These are phyloP conservation scores for Macropus fuliginosus DNA, from an alignment of 2,797 vertebrate genomes.

Conservation along the genomic window DNA sequence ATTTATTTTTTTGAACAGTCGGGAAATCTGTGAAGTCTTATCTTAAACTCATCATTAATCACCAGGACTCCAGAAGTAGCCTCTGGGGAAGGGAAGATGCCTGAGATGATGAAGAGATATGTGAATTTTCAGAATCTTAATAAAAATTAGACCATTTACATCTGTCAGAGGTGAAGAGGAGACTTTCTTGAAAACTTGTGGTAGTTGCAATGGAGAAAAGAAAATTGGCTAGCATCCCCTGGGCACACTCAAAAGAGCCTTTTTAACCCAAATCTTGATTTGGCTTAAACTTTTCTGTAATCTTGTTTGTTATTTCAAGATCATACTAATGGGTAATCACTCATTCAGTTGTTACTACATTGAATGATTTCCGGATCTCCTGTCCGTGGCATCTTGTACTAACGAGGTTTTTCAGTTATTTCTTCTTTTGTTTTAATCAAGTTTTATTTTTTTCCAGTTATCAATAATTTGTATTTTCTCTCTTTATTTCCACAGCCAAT, in stretches of 20 bases:
- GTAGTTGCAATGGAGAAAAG: not conserved
- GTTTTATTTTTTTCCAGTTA: not conserved
- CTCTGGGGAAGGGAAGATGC: not conserved
- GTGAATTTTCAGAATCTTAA: not conserved
- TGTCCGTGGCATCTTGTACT: not conserved
- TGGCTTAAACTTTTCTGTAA: not conserved
- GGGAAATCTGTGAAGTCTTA: not conserved
- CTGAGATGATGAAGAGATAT: not conserved
- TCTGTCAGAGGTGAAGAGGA: not conserved
- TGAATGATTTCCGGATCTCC: not conserved
- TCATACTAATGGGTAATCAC: not conserved
- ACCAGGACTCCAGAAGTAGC: not conserved
- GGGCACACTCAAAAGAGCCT: not conserved
- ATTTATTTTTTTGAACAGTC: not conserved
- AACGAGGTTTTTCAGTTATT: not conserved
- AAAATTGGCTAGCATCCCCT: not conserved
- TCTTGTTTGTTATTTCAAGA: not conserved
- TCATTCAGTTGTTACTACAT: not conserved
- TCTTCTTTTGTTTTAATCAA: not conserved
- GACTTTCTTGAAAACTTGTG: not conserved
- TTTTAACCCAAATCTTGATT: not conserved
- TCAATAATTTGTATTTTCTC: not conserved
- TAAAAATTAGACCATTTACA: not conserved
- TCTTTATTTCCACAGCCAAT: not conserved
- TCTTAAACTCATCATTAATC: not conserved